These are phyloP conservation scores for Parthenolecanium corni DNA, from an alignment of 2,888 invertebrate species.

Conservation along the genomic window DNA sequence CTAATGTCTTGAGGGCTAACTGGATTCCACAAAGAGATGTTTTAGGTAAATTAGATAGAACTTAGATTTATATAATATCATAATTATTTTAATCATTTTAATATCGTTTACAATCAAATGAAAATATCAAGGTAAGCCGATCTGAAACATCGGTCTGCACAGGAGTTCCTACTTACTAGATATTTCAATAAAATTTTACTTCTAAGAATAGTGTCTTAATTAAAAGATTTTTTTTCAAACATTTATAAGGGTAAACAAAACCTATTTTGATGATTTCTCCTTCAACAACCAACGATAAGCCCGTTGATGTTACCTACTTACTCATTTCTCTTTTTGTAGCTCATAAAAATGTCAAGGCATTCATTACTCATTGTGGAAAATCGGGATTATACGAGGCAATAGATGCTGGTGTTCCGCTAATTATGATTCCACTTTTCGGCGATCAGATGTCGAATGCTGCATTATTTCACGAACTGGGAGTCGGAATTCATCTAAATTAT, in stretches of 20 bases:
- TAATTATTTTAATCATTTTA: not conserved
- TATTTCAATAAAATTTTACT: too few species aligned
- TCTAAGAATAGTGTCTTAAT: too few species aligned
- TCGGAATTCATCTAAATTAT: not conserved
- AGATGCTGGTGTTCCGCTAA: not conserved
- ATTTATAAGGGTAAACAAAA: too few species aligned
- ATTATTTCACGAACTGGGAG: not conserved
- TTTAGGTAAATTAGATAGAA: slow-evolving; percentile 47
- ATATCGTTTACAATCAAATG: not conserved
- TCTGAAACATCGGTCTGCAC: too few species aligned
- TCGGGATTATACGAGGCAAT: not conserved
- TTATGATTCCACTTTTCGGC: not conserved
- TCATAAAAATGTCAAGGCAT: not conserved
- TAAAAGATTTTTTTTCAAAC: too few species aligned
- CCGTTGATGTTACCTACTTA: too few species aligned
- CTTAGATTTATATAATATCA: not conserved
- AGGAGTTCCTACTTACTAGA: too few species aligned
- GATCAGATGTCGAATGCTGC: not conserved
- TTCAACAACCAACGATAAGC: too few species aligned
- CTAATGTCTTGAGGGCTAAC: slow-evolving; percentile 50
- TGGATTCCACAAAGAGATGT: slow-evolving; percentile 71
- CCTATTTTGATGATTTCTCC: too few species aligned
- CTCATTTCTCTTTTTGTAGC: too few species aligned
- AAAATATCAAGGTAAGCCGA: too few species aligned
- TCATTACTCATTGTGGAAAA: not conserved